These are phyloP conservation scores for Callithrix jacchus DNA, from an alignment of 2,113 vertebrate genomes.

Conservation along the genomic window DNA sequence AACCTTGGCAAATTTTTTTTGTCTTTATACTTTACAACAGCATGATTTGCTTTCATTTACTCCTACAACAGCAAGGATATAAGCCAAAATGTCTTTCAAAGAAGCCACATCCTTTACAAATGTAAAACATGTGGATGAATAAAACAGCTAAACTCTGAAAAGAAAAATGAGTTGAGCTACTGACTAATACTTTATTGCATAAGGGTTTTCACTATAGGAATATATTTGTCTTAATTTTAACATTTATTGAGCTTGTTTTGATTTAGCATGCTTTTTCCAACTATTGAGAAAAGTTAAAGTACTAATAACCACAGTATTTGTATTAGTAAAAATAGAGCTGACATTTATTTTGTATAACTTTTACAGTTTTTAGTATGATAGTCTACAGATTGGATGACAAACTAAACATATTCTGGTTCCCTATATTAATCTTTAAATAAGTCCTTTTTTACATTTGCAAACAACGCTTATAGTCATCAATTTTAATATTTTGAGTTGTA, in stretches of 20 bases:
- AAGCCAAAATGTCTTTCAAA: slow-evolving; percentile 51
- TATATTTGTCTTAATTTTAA: slow-evolving; percentile 7
- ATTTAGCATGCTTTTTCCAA: not conserved
- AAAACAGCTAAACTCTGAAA: slow-evolving; percentile 20
- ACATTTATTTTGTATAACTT: not conserved
- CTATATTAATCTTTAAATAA: not conserved
- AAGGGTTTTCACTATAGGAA: not conserved
- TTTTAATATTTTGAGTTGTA: not conserved
- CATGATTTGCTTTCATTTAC: slow-evolving; percentile 58
- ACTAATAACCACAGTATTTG: not conserved
- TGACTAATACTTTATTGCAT: not conserved
- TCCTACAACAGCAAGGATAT: not conserved
- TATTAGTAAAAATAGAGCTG: slow-evolving; percentile 7
- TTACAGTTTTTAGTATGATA: not conserved
- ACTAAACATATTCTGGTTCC: not conserved
- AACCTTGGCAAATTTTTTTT: slow-evolving; percentile 19
- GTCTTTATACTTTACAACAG: slow-evolving; percentile 37
- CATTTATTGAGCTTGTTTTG: not conserved
- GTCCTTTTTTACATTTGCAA: not conserved
- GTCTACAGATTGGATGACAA: not conserved
- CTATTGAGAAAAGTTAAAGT: not conserved
- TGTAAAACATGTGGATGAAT: slow-evolving; percentile 43
- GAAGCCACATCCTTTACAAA: slow-evolving; percentile 58
- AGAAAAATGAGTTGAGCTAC: not conserved
- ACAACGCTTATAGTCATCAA: not conserved